Percentiles rank a stretch among this genome's conserved stretches.
Evolutionary conservation across 2,113 vertebrate genomes (phyloP).

Genomic region (Pelecanus crispus): DNA sequence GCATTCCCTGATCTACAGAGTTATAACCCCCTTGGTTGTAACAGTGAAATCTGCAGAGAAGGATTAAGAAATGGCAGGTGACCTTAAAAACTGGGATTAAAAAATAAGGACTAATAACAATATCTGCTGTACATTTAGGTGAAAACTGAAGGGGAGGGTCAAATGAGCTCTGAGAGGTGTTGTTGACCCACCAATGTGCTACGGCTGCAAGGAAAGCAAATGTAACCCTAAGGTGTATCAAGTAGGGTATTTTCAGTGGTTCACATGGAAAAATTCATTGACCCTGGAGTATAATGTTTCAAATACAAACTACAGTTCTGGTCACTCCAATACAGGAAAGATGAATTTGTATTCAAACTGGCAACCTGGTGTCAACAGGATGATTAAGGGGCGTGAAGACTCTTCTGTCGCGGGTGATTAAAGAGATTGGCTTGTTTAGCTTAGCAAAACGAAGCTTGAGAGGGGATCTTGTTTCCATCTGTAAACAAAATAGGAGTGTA

Average conservation of each 20-base stretch:
- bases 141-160: background rate
- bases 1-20: background rate
- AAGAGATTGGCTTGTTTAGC: background rate
- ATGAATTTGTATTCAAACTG: background rate
- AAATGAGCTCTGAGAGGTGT: background rate
- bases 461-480: background rate
- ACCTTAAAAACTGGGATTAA: background rate
- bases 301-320: background rate
- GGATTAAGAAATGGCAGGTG: background rate
- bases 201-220: background rate
- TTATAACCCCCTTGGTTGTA: background rate
- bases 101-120: background rate
- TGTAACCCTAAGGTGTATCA: background rate
- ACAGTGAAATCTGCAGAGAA: background rate
- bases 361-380: background rate
- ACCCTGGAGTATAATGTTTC: background rate
- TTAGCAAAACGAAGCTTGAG: background rate
- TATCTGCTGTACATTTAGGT: background rate
- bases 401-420: background rate
- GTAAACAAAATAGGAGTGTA: background rate
- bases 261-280: background rate
- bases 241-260: background rate
- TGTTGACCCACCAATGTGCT: background rate
- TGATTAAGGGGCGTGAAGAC: background rate
- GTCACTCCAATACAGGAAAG: background rate